These are phyloP conservation scores for Tamandua tetradactyla DNA, from an alignment of 2,797 vertebrate genomes.

Conservation along the genomic window DNA sequence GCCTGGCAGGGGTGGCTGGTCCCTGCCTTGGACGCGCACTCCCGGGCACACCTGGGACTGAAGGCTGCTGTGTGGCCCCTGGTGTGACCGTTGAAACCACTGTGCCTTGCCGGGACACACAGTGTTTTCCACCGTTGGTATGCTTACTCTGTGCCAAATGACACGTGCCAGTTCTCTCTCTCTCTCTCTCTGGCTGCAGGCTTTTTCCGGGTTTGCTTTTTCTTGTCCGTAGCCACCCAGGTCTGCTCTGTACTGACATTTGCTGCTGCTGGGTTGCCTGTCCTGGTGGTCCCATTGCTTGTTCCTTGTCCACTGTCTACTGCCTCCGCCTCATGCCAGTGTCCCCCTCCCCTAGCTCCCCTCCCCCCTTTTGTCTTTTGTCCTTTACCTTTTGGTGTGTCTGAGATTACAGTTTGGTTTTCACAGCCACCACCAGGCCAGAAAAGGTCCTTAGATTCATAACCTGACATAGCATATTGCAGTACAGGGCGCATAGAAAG, in stretches of 20 bases:
- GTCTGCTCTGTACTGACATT: not conserved
- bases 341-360: not conserved
- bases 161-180: not conserved
- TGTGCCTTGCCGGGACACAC: accelerated
- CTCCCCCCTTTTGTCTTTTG: not conserved
- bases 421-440: not conserved
- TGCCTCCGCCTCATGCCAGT: not conserved
- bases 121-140: accelerated
- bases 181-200: not conserved
- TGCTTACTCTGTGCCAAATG: not conserved
- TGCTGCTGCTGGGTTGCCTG: not conserved
- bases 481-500: accelerated
- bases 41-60: accelerated
- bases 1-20: not conserved
- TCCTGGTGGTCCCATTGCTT: not conserved
- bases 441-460: not conserved
- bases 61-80: not conserved
- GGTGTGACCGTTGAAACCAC: too few relatives aligned
- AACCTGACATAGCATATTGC: accelerated
- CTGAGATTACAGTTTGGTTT: not conserved
- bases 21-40: not conserved
- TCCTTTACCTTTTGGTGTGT: not conserved
- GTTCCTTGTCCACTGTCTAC: not conserved
- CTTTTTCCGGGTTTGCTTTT: not conserved
- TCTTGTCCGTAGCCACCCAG: not conserved